Percentiles rank a stretch among this genome's conserved stretches.
phyloP scores from a whole-genome alignment of 2,797 vertebrate genomes.

The Buceros bicornis region DNA sequence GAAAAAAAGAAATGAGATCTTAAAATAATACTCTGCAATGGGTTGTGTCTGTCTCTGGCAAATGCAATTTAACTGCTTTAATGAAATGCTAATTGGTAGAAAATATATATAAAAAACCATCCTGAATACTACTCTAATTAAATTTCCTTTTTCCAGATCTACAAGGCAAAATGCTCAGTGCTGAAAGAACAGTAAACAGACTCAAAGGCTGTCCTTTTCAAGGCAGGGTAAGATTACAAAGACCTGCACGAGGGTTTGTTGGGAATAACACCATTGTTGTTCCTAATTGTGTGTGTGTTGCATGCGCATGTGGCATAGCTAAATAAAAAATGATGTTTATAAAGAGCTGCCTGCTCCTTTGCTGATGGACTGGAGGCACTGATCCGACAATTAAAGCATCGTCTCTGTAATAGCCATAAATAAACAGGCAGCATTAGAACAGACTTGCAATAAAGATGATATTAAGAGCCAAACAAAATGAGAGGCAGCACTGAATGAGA shows the following conservation, averaged over 20 bases:
- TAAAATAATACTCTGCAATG: conserved; percentile 72
- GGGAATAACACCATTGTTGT: conserved; percentile 26
- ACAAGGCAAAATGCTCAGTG: conserved; percentile 22
- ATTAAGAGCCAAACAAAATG: conserved; percentile 66
- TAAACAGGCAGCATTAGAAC: conserved; percentile 67
- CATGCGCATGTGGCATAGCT: background rate
- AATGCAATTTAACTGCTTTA: conserved; percentile 80
- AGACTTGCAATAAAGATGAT: conserved; percentile 60
- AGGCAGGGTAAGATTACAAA: background rate
- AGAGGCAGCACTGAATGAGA: conserved; percentile 8
- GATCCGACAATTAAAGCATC: conserved; percentile 72
- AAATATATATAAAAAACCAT: conserved; percentile 71
- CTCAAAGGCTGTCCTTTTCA: conserved; percentile 21
- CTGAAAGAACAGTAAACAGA: conserved; percentile 58
- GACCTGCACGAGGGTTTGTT: background rate
- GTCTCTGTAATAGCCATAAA: conserved; percentile 64
- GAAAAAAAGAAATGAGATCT: conserved; percentile 53
- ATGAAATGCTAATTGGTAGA: conserved; percentile 81
- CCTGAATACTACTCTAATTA: conserved; percentile 74
- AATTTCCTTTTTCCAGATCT: conserved; percentile 65
- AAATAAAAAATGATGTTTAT: conserved; percentile 45
- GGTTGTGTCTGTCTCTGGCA: conserved; percentile 69
- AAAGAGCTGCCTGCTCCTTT: conserved; percentile 34
- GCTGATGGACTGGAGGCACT: conserved; percentile 68
- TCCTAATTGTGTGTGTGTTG: background rate